A percentile compares a stretch with the other conserved stretches of the same genome.
Evolutionary conservation across 1,140 invertebrate species (phyloP).

Genomic region (Bombus confusus): DNA sequence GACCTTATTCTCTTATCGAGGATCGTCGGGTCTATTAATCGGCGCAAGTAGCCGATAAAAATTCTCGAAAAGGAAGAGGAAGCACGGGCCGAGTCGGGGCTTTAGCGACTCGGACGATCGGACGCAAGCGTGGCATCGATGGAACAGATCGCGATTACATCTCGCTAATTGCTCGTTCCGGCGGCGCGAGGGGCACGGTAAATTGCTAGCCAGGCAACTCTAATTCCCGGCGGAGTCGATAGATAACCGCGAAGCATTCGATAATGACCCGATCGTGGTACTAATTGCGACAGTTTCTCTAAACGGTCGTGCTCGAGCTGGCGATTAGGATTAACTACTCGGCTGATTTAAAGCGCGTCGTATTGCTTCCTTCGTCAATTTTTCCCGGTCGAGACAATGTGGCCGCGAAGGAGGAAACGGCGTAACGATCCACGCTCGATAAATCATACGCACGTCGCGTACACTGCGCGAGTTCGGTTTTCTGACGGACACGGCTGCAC

Average conservation of each 20-base stretch:
- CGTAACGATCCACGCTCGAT: background rate
- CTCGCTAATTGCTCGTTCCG: conserved; percentile 54
- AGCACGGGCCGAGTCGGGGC: background rate
- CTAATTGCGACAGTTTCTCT: conserved; percentile 26
- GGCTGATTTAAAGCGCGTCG: background rate
- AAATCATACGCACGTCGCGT: background rate
- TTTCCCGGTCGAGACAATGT: background rate
- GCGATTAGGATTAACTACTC: background rate
- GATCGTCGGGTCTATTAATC: conserved; percentile 23
- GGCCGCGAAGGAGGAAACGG: background rate
- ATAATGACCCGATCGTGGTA: background rate
- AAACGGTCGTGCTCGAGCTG: background rate
- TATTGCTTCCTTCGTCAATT: background rate
- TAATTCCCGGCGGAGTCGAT: conserved; percentile 20
- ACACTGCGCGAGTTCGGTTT: no score
- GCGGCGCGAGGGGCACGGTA: conserved; percentile 17
- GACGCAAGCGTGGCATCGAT: conserved; percentile 23
- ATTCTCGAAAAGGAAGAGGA: background rate
- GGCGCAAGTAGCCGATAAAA: background rate
- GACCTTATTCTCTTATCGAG: background rate
- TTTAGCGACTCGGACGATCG: background rate
- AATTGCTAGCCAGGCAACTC: conserved; percentile 23
- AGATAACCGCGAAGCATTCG: conserved; percentile 20
- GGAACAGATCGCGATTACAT: conserved; percentile 41
- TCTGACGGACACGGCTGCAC: no score